Percentiles rank a stretch among this genome's conserved stretches.
Conservation (phyloP, 2,797 vertebrate species). For the Mormyrops boulengeri region DNA sequence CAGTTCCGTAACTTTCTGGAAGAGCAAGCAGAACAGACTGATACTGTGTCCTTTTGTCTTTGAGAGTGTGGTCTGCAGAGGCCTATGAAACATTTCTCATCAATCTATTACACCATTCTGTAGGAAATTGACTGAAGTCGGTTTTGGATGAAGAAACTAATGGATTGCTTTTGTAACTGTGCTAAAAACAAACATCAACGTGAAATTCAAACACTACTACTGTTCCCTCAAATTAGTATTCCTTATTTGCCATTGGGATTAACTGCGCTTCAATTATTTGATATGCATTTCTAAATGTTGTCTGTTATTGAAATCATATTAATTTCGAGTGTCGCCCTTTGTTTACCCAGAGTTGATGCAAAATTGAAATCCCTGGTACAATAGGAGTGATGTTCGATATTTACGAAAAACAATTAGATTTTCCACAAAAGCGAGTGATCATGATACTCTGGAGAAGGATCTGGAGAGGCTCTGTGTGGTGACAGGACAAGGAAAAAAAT, state of each 20-base stretch:
- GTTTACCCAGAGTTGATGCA: neutral
- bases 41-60: neutral
- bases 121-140: neutral
- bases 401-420: neutral
- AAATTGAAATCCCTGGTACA: neutral
- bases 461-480: neutral
- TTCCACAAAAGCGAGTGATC: neutral
- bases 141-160: neutral
- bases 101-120: neutral
- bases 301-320: slow-evolving; percentile 2
- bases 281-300: slow-evolving; percentile 1
- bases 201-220: neutral
- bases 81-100: neutral
- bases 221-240: slow-evolving; percentile 1
- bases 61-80: neutral
- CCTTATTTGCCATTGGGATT: slow-evolving; percentile 1
- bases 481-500: neutral
- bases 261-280: neutral
- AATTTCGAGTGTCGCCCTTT: neutral
- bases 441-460: neutral
- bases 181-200: neutral
- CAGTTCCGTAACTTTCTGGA: neutral
- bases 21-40: neutral
- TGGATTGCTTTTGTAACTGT: neutral
- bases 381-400: neutral